A percentile compares a stretch with the other conserved stretches of the same genome.
Evolutionary conservation across 30 jellyfish, hydroid and myxozoan genomes (phyloP).

Genomic region (Chrysaora quinquecirrha): DNA sequence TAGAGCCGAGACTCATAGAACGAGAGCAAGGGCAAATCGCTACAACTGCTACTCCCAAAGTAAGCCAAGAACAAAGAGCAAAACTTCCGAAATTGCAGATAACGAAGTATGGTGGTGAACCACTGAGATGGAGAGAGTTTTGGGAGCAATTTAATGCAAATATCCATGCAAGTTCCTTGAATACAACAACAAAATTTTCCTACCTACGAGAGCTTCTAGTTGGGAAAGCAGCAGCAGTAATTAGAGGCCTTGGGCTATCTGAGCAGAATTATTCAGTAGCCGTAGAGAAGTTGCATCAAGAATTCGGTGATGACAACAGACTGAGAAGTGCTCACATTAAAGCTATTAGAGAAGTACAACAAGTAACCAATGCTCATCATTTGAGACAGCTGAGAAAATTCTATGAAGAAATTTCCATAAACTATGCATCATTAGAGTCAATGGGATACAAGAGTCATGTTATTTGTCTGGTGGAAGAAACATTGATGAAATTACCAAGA

Average conservation of each 20-base stretch:
- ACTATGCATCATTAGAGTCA: conserved; percentile 8
- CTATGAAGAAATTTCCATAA: conserved; percentile 16
- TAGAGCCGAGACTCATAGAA: background rate
- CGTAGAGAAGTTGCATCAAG: too few species aligned
- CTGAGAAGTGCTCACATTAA: too few species aligned
- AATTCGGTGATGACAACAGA: too few species aligned
- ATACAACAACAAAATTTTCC: conserved; percentile 15
- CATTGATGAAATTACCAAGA: conserved; percentile 8
- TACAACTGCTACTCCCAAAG: conserved; percentile 2
- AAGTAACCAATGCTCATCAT: background rate
- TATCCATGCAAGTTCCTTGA: conserved; percentile 40
- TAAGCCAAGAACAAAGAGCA: conserved; percentile 10
- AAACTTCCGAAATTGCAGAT: conserved; percentile 31
- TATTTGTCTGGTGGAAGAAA: conserved; percentile 10
- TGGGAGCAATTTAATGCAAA: conserved; percentile 21
- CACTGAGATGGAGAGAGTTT: conserved; percentile 35
- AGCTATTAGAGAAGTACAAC: too few species aligned
- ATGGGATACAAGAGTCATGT: conserved; percentile 20
- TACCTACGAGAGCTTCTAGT: conserved; percentile 37
- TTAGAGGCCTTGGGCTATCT: conserved; percentile 25
- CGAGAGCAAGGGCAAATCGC: background rate
- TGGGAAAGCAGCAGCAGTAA: conserved; percentile 38
- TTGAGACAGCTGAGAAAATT: conserved; percentile 11
- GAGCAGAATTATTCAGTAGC: conserved; percentile 7
- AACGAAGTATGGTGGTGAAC: conserved; percentile 29